These are phyloP conservation scores for Ectemnius cavifrons DNA, from an alignment of 2,888 invertebrate genomes.

Conservation along the genomic window DNA sequence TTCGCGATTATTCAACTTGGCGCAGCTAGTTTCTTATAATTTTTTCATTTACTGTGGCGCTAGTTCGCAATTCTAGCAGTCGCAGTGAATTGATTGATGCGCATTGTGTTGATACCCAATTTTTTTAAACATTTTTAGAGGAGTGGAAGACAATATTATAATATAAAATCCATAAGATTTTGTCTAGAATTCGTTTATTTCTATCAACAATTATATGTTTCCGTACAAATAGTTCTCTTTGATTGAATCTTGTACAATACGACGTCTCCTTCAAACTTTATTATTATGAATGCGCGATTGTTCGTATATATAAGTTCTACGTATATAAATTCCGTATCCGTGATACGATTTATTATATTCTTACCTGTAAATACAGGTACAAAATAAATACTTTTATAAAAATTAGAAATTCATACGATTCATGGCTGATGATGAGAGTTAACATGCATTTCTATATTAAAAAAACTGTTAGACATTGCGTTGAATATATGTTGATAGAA, in stretches of 20 bases:
- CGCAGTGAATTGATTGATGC: too few species aligned
- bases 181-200: neutral
- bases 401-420: slow-evolving; percentile 67
- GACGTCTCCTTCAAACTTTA: neutral
- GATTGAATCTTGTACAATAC: neutral
- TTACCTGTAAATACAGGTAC: slow-evolving; percentile 47
- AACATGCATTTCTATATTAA: slow-evolving; percentile 35
- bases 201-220: neutral
- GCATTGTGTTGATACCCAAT: too few species aligned
- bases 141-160: too few species aligned
- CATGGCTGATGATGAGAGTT: slow-evolving; percentile 17
- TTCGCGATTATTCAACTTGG: too few species aligned
- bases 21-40: neutral
- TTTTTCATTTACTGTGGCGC: too few species aligned
- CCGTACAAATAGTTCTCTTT: neutral
- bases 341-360: slow-evolving; percentile 35
- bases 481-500: slow-evolving; percentile 38
- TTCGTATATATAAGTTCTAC: neutral
- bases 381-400: slow-evolving; percentile 73
- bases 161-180: neutral
- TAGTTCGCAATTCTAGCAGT: too few species aligned
- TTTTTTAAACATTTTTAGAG: too few species aligned
- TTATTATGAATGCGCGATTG: neutral
- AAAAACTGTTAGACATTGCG: slow-evolving; percentile 21
- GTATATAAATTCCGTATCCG: slow-evolving; percentile 33